These are phyloP conservation scores for Eristalinus aeneus DNA, from an alignment of 2,888 invertebrate species.

Conservation along the genomic window DNA sequence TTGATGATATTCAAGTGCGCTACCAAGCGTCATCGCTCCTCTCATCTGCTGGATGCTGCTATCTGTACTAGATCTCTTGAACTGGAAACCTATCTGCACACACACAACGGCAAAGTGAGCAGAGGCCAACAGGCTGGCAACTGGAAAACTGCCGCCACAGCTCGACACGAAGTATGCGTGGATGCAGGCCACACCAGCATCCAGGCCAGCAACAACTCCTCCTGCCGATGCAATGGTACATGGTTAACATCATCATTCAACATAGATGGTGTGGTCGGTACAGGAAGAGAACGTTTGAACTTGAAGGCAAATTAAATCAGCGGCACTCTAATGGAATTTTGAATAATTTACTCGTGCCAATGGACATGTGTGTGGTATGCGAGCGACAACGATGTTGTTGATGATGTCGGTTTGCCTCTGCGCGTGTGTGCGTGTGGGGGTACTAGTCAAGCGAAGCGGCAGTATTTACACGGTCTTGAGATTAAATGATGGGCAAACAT, in stretches of 20 bases:
- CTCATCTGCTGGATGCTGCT: constrained; percentile 18
- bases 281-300: constrained; percentile 66
- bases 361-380: neutral
- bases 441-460: neutral
- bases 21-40: constrained; percentile 30
- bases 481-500: constrained; percentile 39
- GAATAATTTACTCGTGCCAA: constrained; percentile 47
- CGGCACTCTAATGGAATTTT: constrained; percentile 59
- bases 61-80: constrained; percentile 69
- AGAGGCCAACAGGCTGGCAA: constrained; percentile 29
- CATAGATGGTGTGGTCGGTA: constrained; percentile 5
- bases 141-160: neutral
- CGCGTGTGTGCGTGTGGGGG: neutral
- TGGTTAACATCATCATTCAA: constrained; percentile 36
- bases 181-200: constrained; percentile 25
- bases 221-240: neutral
- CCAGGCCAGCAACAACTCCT: constrained; percentile 19
- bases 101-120: neutral
- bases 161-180: constrained; percentile 12
- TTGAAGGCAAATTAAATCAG: constrained; percentile 62
- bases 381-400: neutral
- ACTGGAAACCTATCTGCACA: constrained; percentile 65
- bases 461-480: constrained; percentile 50
- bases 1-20: constrained; percentile 60
- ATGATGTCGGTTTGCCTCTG: neutral